Percentiles rank a stretch among this genome's conserved stretches.
These are phyloP conservation scores for Daboia siamensis DNA, from an alignment of 2,113 vertebrate species.

Conservation along the genomic window DNA sequence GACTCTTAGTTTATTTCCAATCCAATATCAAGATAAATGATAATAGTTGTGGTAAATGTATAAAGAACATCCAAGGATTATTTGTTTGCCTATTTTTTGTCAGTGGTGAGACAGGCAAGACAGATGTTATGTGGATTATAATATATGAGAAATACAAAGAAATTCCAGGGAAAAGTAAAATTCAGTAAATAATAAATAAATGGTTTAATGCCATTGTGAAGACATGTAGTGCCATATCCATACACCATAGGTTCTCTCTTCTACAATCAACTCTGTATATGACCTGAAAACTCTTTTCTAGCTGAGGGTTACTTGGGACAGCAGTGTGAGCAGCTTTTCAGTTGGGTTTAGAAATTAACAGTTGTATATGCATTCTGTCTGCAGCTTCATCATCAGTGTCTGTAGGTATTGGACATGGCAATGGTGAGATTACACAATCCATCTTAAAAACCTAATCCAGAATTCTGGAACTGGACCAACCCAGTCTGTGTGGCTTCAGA, in stretches of 20 bases:
- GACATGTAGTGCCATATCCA: not conserved
- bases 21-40: not conserved
- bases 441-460: not conserved
- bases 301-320: no score
- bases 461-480: not conserved
- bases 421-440: not conserved
- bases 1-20: not conserved
- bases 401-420: not conserved
- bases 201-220: not conserved
- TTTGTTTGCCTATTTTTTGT: not conserved
- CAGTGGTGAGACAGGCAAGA: not conserved
- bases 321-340: not conserved
- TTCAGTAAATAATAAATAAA: not conserved
- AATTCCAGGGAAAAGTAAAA: not conserved
- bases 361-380: not conserved
- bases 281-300: not conserved
- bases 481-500: not conserved
- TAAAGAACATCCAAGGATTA: not conserved
- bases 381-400: not conserved
- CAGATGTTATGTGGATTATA: not conserved
- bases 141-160: not conserved
- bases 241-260: not conserved
- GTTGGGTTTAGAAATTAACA: not conserved
- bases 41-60: not conserved
- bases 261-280: not conserved